Evolutionary conservation across 64 coral and sea anemone genomes (phyloP).

Genomic region (Dendronephthya gigantea): DNA sequence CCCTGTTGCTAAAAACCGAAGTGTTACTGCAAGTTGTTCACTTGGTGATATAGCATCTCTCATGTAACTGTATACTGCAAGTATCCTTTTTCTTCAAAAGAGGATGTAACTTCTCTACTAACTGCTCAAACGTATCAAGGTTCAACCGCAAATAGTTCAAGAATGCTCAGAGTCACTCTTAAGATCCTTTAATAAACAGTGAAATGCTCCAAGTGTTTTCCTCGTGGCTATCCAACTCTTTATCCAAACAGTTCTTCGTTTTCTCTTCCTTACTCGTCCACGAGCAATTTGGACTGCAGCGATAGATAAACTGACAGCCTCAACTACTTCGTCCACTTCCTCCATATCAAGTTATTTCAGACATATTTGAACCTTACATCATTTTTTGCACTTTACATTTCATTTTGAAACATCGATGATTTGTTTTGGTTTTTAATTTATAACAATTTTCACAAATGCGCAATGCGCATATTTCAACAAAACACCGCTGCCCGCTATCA

Average conservation of each 20-base stretch:
- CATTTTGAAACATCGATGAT: too few relatives aligned
- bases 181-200: neutral
- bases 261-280: neutral
- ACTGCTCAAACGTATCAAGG: conserved; percentile 21
- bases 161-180: neutral
- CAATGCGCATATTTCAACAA: too few relatives aligned
- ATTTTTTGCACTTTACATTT: too few relatives aligned
- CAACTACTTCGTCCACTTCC: too few relatives aligned
- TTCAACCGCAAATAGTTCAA: neutral
- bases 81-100: conserved; percentile 8
- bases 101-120: neutral
- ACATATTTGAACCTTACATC: too few relatives aligned
- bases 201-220: neutral
- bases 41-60: conserved; percentile 9
- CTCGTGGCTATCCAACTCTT: neutral
- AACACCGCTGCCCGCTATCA: too few relatives aligned
- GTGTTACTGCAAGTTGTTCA: conserved; percentile 20
- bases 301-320: neutral
- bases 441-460: too few relatives aligned
- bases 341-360: too few relatives aligned
- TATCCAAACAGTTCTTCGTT: neutral
- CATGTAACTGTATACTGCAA: too few relatives aligned
- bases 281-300: neutral
- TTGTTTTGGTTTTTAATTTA: too few relatives aligned
- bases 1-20: conserved; percentile 9